Evolutionary conservation across 35 echinoderm and acorn worm species (phyloP).

Genomic region (Strongylocentrotus purpuratus): DNA sequence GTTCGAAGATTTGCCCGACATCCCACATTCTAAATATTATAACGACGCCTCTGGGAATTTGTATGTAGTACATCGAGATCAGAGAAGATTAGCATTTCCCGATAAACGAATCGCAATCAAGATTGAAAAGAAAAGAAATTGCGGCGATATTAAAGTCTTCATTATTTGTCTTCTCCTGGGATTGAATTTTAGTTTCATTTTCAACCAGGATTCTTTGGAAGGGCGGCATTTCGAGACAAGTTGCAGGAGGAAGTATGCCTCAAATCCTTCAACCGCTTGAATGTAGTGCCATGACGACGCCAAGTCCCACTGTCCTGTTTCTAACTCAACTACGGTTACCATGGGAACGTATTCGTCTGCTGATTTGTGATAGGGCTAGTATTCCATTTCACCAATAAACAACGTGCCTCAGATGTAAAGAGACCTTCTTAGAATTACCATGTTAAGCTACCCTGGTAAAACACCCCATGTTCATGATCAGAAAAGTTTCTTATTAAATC

Average conservation of each 20-base stretch:
- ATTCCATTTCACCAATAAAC: neutral
- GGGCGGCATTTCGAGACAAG: neutral
- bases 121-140: neutral
- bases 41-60: neutral
- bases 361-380: neutral
- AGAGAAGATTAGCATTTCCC: neutral
- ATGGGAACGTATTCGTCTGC: neutral
- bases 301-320: constrained; percentile 22
- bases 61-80: neutral
- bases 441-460: neutral
- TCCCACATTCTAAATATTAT: neutral
- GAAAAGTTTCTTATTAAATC: neutral
- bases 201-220: neutral
- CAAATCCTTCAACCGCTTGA: neutral
- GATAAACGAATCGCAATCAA: neutral
- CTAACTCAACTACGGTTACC: constrained; percentile 17
- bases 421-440: neutral
- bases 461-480: neutral
- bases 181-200: neutral
- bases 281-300: constrained; percentile 5
- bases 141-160: neutral
- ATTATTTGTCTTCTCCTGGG: neutral
- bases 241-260: constrained; percentile 17
- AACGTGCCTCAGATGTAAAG: neutral
- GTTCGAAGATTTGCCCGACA: neutral